A percentile compares a stretch with the other conserved stretches of the same genome.
These are phyloP conservation scores for Sebastes kiyomatsui DNA, from an alignment of 2,797 vertebrate genomes.

Conservation along the genomic window DNA sequence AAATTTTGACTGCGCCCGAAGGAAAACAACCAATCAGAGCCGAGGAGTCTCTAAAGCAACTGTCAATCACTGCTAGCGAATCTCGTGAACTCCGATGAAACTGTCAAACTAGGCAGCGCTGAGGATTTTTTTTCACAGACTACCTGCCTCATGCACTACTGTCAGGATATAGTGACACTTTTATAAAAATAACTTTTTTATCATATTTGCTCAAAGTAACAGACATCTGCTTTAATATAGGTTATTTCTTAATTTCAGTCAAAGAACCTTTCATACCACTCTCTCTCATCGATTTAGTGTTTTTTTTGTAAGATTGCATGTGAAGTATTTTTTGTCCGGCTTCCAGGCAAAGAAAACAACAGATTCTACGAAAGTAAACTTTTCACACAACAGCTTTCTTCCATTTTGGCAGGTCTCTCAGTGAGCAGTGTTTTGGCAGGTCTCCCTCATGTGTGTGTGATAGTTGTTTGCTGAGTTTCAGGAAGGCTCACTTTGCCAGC, in stretches of 20 bases:
- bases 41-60: too few species aligned
- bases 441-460: conserved; percentile 46
- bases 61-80: too few species aligned
- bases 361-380: conserved; percentile 62
- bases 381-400: conserved; percentile 65
- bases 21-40: too few species aligned
- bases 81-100: too few species aligned
- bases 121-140: too few species aligned
- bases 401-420: conserved; percentile 62
- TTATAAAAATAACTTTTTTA: too few species aligned
- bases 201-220: too few species aligned
- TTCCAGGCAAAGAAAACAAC: conserved; percentile 52
- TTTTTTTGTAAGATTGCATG: conserved; percentile 6
- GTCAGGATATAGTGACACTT: too few species aligned
- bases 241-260: neutral
- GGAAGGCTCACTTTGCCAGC: conserved; percentile 72
- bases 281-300: neutral
- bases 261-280: neutral
- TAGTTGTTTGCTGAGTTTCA: conserved; percentile 72
- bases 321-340: conserved; percentile 29
- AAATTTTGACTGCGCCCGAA: too few species aligned
- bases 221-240: too few species aligned
- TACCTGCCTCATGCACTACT: too few species aligned
- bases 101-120: too few species aligned
- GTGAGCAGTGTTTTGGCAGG: conserved; percentile 61